Percentiles rank a stretch among this genome's conserved stretches.
Conservation (phyloP, 2,113 vertebrate genomes). For the Tetrao urogallus region DNA sequence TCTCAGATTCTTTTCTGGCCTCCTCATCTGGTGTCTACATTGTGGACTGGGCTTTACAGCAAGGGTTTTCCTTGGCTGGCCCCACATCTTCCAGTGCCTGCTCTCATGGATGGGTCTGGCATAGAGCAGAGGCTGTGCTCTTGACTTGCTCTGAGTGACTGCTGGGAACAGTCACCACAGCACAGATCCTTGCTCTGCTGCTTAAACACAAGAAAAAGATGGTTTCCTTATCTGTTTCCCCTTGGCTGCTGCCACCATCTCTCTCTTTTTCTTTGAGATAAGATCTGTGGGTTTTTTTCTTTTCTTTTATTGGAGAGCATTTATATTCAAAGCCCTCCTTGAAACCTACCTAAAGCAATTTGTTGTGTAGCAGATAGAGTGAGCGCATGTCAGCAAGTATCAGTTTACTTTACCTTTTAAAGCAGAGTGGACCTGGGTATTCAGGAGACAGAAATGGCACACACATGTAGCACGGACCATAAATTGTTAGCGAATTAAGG, state of each 20-base stretch:
- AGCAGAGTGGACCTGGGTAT: constrained; percentile 9
- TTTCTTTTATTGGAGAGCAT: background rate
- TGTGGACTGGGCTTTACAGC: background rate
- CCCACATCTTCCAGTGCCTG: background rate
- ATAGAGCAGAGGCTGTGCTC: background rate
- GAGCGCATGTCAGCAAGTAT: background rate
- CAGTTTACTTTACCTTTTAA: background rate
- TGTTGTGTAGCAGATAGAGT: background rate
- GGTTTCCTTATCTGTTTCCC: background rate
- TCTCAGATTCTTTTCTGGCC: constrained; percentile 42
- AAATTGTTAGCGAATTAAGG: constrained; percentile 59
- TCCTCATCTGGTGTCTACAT: background rate
- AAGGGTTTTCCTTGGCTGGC: background rate
- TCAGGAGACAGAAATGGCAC: background rate
- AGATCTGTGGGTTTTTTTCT: background rate
- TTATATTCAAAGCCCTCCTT: background rate
- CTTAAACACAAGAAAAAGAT: background rate
- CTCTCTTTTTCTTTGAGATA: background rate
- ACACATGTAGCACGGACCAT: background rate
- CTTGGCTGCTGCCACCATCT: background rate
- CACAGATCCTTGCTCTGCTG: background rate
- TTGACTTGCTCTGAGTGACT: fast-evolving
- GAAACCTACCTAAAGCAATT: background rate
- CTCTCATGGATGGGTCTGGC: background rate
- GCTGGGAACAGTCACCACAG: background rate